These are phyloP conservation scores for Hypomecis atomaria DNA, from an alignment of 2,888 invertebrate species.

Conservation along the genomic window DNA sequence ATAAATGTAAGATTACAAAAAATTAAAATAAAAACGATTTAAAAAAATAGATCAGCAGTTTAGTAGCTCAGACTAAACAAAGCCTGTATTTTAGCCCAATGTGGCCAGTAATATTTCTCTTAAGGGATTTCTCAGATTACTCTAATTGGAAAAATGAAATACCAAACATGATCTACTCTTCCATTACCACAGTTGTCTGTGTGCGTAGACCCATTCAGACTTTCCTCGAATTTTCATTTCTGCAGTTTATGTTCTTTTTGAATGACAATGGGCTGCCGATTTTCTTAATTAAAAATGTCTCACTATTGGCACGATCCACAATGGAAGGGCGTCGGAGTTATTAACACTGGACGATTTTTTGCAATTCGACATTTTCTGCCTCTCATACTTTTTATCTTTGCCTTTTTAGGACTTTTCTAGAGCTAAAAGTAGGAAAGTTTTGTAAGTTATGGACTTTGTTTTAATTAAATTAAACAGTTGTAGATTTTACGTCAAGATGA, in stretches of 20 bases:
- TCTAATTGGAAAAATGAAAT: too few relatives aligned
- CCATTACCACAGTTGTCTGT: background rate
- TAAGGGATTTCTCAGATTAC: too few relatives aligned
- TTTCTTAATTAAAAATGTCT: conserved; percentile 81
- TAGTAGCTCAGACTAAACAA: too few relatives aligned
- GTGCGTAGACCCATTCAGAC: background rate
- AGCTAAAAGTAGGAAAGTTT: background rate
- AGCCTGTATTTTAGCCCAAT: too few relatives aligned
- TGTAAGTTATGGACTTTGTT: background rate
- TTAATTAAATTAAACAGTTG: background rate
- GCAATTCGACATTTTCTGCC: conserved; percentile 20
- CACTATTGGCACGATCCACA: conserved; percentile 63
- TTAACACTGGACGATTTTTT: conserved; percentile 42
- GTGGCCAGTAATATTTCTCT: too few relatives aligned
- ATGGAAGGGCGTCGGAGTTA: conserved; percentile 44
- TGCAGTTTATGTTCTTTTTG: conserved; percentile 33
- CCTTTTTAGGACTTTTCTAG: conserved; percentile 2
- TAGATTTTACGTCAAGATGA: background rate
- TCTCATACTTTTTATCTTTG: conserved; percentile 5
- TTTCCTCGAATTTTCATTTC: background rate
- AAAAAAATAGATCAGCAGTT: too few relatives aligned
- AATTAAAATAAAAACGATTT: too few relatives aligned
- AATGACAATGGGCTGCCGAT: conserved; percentile 67
- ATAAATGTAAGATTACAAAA: too few relatives aligned
- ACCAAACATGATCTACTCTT: too few relatives aligned